Evolutionary conservation across 2,113 vertebrate species (phyloP), one percentile per base, ranked within the genome.

Genomic region (Channa argus): DNA sequence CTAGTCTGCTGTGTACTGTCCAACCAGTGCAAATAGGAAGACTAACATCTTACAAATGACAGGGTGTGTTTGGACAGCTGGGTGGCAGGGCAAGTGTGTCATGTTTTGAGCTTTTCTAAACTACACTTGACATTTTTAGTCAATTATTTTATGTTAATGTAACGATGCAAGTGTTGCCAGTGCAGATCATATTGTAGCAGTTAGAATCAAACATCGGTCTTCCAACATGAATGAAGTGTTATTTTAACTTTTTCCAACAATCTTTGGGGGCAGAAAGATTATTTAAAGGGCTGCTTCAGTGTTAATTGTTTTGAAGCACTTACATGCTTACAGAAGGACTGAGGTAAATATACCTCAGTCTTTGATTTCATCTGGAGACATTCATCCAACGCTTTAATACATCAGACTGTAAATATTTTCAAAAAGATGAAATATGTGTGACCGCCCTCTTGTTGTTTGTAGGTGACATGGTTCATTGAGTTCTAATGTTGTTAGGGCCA

Each of bases 21-120:
- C 83, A 77, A 68, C 69, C 67, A 59, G 68, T 50, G 74, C 67
- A 74, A 80, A 80, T 72, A 59, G 24, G 65, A 52, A 79, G 68
- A 24, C 70, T 68, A 58, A 83, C 84, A 77, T 82, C 71, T 78
- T 58, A 63, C 78, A 88, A 86, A 90, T 72, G 65, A 79, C 67
- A 77, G 65, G 59, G 77, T 67, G 82, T 53, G 79, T 73, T 85
- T 66, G 82, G 71, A 74, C 77, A 83, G 64, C 69, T 77, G 76
- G 66, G 84, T 82, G 82, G 86, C 79, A 70, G 69, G 51, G 66
- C 88, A 83, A 69, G 43, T 71, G 13, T 72, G 61, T 86, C 72
- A 46, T 43, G 62, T 73, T 83, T 85, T 86, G 71, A 84, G 79
- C 68, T 76, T 73, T 38, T 74, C 63, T 86, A 88, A 88, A 88